A percentile compares a stretch with the other conserved stretches of the same genome.
These are phyloP conservation scores for Drosophila parthenogenetica DNA, from an alignment of 2,888 invertebrate genomes.

Conservation along the genomic window DNA sequence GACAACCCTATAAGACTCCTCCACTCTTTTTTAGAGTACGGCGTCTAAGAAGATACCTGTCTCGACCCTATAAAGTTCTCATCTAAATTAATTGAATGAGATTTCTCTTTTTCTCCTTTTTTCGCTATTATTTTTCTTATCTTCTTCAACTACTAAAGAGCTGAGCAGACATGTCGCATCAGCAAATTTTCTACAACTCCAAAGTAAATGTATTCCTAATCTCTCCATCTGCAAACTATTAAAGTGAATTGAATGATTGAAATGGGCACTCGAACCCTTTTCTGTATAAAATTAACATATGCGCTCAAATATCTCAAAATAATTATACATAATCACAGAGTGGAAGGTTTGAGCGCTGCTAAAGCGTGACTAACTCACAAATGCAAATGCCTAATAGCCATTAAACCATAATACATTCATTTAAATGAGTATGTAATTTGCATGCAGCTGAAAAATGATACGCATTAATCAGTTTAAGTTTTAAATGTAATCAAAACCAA, in stretches of 20 bases:
- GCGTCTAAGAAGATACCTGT: too few relatives aligned
- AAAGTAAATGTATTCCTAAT: background rate
- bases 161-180: too few relatives aligned
- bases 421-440: conserved; percentile 41
- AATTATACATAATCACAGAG: conserved; percentile 22
- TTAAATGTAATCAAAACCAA: conserved; percentile 60
- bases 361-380: conserved; percentile 32
- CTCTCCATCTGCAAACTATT: background rate
- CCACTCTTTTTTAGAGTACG: too few relatives aligned
- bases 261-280: background rate
- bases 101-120: too few relatives aligned
- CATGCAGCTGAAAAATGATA: conserved; percentile 53
- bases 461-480: conserved; percentile 57
- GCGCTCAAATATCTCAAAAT: conserved; percentile 16
- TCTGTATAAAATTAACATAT: background rate
- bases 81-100: too few relatives aligned
- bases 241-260: background rate
- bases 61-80: too few relatives aligned
- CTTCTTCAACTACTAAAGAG: too few relatives aligned
- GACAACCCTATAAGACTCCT: too few relatives aligned
- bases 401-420: conserved; percentile 23
- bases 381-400: conserved; percentile 36
- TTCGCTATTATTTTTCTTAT: too few relatives aligned
- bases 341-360: conserved; percentile 8
- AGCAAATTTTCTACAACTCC: too few relatives aligned